phyloP scores from a whole-genome alignment of 2,797 vertebrate genomes.

The Halcyon smyrnensis region DNA sequence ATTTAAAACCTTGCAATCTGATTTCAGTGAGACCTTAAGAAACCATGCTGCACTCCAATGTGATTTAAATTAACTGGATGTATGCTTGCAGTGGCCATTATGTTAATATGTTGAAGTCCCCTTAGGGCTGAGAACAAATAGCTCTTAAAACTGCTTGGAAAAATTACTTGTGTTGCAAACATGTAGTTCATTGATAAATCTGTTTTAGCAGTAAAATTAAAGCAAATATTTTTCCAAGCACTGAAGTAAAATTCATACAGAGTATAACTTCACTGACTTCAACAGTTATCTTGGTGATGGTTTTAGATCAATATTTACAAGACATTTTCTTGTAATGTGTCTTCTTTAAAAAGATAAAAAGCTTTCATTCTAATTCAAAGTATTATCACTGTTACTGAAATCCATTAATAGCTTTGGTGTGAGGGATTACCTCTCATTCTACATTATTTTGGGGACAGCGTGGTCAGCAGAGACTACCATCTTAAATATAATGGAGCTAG shows the following conservation, averaged over 20 bases:
- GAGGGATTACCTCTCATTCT: not conserved
- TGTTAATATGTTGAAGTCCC: conserved; percentile 6
- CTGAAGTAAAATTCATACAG: not conserved
- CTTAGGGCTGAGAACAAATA: conserved; percentile 17
- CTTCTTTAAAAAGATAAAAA: not conserved
- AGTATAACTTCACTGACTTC: not conserved
- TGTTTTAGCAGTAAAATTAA: not conserved
- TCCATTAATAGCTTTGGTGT: not conserved
- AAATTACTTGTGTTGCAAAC: not conserved
- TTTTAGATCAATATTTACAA: not conserved
- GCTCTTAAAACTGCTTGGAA: not conserved
- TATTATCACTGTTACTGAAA: not conserved
- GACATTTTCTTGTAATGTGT: not conserved
- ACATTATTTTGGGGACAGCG: not conserved
- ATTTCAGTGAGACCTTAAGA: conserved; percentile 12
- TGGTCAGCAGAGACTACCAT: not conserved
- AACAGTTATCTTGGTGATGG: not conserved
- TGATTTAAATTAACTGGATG: conserved; percentile 68
- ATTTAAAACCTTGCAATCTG: not conserved
- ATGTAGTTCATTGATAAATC: not conserved
- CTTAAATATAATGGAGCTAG: not conserved
- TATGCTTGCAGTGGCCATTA: conserved; percentile 28
- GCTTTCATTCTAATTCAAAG: not conserved
- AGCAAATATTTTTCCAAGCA: not conserved
- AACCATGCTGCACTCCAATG: conserved; percentile 34